A percentile compares a stretch with the other conserved stretches of the same genome.
These are phyloP conservation scores for Seira sanloemensis DNA, from an alignment of 2,888 invertebrate species.

Conservation along the genomic window DNA sequence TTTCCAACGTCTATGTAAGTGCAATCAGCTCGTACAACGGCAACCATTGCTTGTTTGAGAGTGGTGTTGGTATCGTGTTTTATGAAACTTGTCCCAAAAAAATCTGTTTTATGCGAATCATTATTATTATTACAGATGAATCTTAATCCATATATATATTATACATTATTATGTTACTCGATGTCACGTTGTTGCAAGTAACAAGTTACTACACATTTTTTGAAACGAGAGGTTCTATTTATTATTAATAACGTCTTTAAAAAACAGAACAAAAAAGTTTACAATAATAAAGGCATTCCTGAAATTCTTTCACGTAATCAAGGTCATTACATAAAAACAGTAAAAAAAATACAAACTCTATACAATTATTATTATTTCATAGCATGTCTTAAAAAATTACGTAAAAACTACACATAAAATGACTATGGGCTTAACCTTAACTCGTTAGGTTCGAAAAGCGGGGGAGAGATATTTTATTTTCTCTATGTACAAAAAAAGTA, in stretches of 20 bases:
- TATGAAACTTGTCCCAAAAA: too few species aligned
- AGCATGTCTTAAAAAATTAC: conserved; percentile 1
- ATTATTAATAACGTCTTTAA: conserved; percentile 25
- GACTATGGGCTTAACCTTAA: not conserved
- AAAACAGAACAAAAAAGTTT: conserved; percentile 23
- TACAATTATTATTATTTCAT: not conserved
- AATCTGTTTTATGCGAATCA: not conserved
- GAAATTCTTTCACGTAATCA: conserved; percentile 33
- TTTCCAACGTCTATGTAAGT: too few species aligned
- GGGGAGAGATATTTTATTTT: too few species aligned
- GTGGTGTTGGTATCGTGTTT: too few species aligned
- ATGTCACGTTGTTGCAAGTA: too few species aligned
- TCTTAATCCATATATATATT: not conserved
- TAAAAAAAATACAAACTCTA: not conserved
- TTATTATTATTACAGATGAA: not conserved
- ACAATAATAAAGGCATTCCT: conserved; percentile 49
- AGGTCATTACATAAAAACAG: conserved; percentile 9
- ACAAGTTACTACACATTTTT: not conserved
- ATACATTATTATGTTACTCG: too few species aligned
- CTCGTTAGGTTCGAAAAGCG: not conserved
- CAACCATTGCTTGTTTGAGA: too few species aligned
- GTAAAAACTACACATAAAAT: not conserved
- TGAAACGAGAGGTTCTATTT: conserved; percentile 44
- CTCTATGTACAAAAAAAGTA: not conserved
- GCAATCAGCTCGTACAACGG: too few species aligned